These are phyloP conservation scores for Lordiphosa collinella DNA, from an alignment of 1,140 invertebrate species.

Conservation along the genomic window DNA sequence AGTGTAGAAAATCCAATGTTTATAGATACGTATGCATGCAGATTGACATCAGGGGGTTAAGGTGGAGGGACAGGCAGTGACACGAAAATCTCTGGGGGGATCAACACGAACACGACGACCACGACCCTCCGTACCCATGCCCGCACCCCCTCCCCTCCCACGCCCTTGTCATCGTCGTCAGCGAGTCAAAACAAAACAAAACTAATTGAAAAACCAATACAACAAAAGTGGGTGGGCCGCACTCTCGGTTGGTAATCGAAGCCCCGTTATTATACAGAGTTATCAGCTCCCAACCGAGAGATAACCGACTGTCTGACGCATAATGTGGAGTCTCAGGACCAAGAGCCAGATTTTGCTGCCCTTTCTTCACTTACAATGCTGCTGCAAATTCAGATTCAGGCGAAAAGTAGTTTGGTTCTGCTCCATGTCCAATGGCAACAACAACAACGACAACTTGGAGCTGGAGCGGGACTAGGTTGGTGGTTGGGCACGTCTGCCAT, in stretches of 20 bases:
- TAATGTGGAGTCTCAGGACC: not conserved
- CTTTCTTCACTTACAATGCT: conserved; percentile 27
- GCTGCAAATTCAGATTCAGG: conserved; percentile 29
- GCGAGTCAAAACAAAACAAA: conserved; percentile 25
- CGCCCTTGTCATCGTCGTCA: conserved; percentile 1
- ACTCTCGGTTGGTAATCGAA: conserved; percentile 15
- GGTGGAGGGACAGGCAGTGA: conserved; percentile 1
- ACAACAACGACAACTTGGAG: conserved; percentile 23
- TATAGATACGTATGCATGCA: conserved; percentile 28
- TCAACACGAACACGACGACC: conserved; percentile 12
- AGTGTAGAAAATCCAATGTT: conserved; percentile 50
- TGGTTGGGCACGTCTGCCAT: conserved; percentile 60
- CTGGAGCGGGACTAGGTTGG: conserved; percentile 43
- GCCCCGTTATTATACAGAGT: conserved; percentile 21
- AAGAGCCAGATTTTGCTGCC: not conserved
- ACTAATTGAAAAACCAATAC: conserved; percentile 74
- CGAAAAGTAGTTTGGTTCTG: conserved; percentile 17
- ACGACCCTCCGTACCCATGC: not conserved
- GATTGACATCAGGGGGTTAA: conserved; percentile 14
- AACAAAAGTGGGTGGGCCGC: conserved; percentile 4
- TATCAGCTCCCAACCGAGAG: conserved; percentile 31
- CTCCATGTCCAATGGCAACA: conserved; percentile 39
- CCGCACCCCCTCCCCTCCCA: not conserved
- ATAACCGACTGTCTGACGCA: conserved; percentile 5
- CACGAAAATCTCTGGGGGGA: conserved; percentile 8